Evolutionary conservation across 2,888 invertebrate genomes (phyloP), one percentile per base, ranked within the genome.

Genomic region (Brenthis daphne): DNA sequence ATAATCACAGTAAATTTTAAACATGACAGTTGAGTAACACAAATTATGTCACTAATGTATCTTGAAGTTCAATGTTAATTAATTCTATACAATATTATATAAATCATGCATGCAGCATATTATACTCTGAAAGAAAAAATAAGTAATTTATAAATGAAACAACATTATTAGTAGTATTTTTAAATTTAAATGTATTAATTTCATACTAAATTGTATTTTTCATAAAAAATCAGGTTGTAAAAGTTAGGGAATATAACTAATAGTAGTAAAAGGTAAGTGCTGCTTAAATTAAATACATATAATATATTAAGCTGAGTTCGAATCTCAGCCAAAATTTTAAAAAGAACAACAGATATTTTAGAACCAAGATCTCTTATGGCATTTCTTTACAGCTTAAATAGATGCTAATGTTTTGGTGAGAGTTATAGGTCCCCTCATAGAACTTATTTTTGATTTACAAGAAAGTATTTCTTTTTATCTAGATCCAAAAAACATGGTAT

Each of bases 141-240:
- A 43, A 43, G 11, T 43, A 43, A 43, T 2, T 43, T 43, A 43
- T 43, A 11, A 43, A 11, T 43, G 2, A 43, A 43, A 43, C 37
- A 8, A 8, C 6, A 37, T 8, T 37, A 11, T 11, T 43, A 43
- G 2, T 43, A 11, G 11, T 29, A 29, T 29, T 8, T 43, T 43
- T 43, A 43, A 43, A 43, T 11, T 57, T 57, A 5, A 50, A 50
- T 33, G 11, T 57, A n/a, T 37, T 51, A 20, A 37, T 33, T n/a
- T 1, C 33, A 33, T n/a, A 33, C 14, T 48, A 64, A 56, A 65
- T 50, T 33, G 56, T 56, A 57, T 65, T 50, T 48, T 57, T 48
- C 8, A 16, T 48, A 56, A 20, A 33, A 47, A 43, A 43, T 2
- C 37, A 11, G 37, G 20, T 37, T 57, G 12, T 57, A 14, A 51